Evolutionary conservation across 1,140 invertebrate genomes (phyloP), one percentile per base, ranked within the genome.

Genomic region (Pararge aegeria): DNA sequence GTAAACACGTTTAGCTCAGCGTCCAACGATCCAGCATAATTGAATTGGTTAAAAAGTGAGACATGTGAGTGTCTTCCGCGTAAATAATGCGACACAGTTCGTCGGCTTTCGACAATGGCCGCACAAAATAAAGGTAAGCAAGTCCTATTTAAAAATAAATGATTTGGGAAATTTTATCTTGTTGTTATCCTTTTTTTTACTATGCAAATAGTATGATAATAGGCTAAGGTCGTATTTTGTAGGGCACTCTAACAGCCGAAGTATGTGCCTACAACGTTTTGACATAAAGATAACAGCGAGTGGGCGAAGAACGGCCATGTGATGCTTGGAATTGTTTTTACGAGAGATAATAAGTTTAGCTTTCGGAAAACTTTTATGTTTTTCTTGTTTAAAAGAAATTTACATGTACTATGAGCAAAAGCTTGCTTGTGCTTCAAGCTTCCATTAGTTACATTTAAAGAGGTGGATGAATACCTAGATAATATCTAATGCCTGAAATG

Each of bases 41-140:
- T 61, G 46, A 18, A 55, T 30, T 40, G 19, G 42, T n/a, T n/a
- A 58, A 73, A 61, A 60, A 75, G 61, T 73, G 63, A 68, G 68
- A 63, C 68, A 77, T 76, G 77, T 80, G 73, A 77, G 62, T 69
- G 54, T 73, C 65, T 74, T 72, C 60, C 61, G 67, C 68, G 54
- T 65, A 74, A 75, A 87, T 77, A 70, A 89, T 89, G 86, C 73
- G 58, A 64, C 61, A 70, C 57, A 70, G 53, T 73, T 60, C 49
- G 55, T 60, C 63, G 37, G 56, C 64, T 67, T 56, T 60, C 56
- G 34, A 74, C 58, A 52, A 88, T 88, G 85, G 83, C 85, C 62
- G 82, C 79, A 37, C 76, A 81, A 83, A 88, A 87, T 85, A 88
- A 83, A 85, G 76, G 83, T 87, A 70, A 30, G 80, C 73, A 10